phyloP scores from a whole-genome alignment of 2,113 vertebrate species.

The Melanerpes formicivorus region DNA sequence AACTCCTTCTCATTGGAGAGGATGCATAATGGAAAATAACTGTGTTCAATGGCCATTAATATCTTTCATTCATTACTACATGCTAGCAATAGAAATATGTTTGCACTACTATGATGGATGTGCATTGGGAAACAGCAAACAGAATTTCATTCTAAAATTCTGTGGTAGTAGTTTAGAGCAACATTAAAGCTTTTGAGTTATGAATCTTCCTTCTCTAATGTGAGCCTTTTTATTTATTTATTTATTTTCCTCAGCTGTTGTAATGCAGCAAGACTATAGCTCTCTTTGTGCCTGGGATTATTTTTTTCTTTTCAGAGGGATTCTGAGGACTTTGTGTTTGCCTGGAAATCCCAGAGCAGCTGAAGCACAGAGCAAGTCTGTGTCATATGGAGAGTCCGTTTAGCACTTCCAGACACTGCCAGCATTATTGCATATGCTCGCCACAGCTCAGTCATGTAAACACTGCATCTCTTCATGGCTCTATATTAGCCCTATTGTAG shows the following conservation, averaged over 20 bases:
- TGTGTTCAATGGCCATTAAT: background rate
- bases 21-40: background rate
- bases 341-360: background rate
- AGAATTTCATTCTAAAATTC: background rate
- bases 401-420: background rate
- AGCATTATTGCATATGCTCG: rapidly evolving
- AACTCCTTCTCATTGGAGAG: background rate
- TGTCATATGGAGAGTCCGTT: background rate
- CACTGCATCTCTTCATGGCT: background rate
- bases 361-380: background rate
- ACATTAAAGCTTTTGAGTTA: background rate
- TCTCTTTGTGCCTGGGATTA: background rate
- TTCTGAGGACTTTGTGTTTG: background rate
- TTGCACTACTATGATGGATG: background rate
- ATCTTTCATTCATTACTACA: background rate
- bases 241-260: background rate
- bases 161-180: background rate
- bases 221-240: background rate
- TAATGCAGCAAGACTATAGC: background rate
- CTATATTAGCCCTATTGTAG: background rate
- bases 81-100: background rate
- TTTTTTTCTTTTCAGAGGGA: background rate
- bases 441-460: background rate
- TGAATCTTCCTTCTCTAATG: background rate
- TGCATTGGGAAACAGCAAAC: background rate